These are phyloP conservation scores for Listronotus oregonensis DNA, from an alignment of 1,140 invertebrate species.

Conservation along the genomic window DNA sequence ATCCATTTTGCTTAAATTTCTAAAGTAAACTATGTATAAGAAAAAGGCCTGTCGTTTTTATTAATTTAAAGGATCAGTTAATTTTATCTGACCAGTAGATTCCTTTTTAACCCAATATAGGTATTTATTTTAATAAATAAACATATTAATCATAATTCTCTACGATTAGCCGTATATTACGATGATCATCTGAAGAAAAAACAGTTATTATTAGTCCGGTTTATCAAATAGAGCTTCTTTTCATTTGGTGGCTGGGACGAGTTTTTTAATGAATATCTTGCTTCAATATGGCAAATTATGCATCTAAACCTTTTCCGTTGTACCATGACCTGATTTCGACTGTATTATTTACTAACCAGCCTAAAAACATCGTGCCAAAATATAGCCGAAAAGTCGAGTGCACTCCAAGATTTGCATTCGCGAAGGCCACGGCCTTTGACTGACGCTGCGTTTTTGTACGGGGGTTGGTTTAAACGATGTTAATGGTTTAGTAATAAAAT, in stretches of 20 bases:
- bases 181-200: too few relatives aligned
- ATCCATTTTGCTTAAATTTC: too few relatives aligned
- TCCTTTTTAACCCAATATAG: too few relatives aligned
- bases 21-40: too few relatives aligned
- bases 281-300: constrained; percentile 35
- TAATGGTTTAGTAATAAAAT: too few relatives aligned
- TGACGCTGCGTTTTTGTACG: constrained; percentile 7
- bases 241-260: constrained; percentile 49
- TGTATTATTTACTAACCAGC: constrained; percentile 49
- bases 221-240: constrained; percentile 50
- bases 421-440: constrained; percentile 38
- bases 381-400: constrained; percentile 28
- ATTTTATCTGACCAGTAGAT: too few relatives aligned
- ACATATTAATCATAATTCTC: too few relatives aligned
- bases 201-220: constrained; percentile 30
- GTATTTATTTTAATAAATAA: too few relatives aligned
- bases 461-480: neutral
- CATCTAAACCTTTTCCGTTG: constrained; percentile 54
- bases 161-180: too few relatives aligned
- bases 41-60: too few relatives aligned
- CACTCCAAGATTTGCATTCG: constrained; percentile 31
- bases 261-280: constrained; percentile 51
- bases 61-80: too few relatives aligned
- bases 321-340: constrained; percentile 56
- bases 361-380: constrained; percentile 47